Conservation (phyloP, 2,113 vertebrate genomes). For the Pontoporia blainvillei region DNA sequence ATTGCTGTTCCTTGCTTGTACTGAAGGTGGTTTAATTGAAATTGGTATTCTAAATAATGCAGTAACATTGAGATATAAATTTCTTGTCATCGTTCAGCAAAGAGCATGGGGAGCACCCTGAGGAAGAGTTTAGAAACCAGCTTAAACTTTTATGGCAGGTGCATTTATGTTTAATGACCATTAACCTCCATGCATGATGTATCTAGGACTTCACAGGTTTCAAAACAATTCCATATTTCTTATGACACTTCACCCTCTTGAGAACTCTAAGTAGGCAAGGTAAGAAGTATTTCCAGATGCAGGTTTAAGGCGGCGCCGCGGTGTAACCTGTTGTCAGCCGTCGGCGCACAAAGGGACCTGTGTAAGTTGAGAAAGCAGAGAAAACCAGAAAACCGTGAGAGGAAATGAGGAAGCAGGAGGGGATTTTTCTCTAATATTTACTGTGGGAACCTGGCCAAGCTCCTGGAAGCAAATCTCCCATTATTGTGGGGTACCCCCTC, state of each 20-base stretch:
- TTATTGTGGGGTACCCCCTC: rapidly evolving
- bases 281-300: neutral
- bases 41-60: neutral
- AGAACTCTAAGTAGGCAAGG: neutral
- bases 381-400: no score
- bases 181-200: neutral
- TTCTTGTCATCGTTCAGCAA: neutral
- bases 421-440: no score
- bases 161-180: neutral
- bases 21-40: neutral
- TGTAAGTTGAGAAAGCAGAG: no score
- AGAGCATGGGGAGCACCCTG: neutral
- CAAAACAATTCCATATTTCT: neutral
- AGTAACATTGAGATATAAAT: neutral
- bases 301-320: no score
- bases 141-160: neutral
- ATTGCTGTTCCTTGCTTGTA: neutral
- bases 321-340: no score
- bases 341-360: no score
- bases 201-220: neutral
- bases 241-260: neutral
- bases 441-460: no score
- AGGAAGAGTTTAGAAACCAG: neutral
- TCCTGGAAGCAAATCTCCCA: neutral
- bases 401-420: no score